phyloP scores from a whole-genome alignment of 2,888 invertebrate species.

The Allygus modestus region DNA sequence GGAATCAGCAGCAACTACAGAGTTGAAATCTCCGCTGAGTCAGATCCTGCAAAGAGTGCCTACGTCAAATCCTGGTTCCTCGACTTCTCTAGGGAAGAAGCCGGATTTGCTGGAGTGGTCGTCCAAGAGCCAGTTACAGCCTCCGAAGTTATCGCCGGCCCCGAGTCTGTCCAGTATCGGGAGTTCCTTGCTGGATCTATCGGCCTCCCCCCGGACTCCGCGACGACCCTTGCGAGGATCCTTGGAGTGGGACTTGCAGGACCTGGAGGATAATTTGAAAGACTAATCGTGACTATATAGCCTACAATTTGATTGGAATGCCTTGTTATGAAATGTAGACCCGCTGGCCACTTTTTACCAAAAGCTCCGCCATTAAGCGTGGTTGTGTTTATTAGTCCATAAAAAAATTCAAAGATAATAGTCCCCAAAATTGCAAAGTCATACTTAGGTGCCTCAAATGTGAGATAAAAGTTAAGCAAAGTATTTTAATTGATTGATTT shows the following conservation, averaged over 20 bases:
- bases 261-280: conserved; percentile 56
- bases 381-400: no score
- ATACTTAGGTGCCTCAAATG: no score
- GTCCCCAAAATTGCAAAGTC: no score
- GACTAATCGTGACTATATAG: background rate
- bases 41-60: conserved; percentile 18
- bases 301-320: background rate
- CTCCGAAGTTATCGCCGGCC: conserved; percentile 41
- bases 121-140: conserved; percentile 18
- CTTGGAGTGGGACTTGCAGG: conserved; percentile 52
- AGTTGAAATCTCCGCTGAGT: background rate
- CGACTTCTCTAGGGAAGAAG: conserved; percentile 8
- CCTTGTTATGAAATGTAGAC: no score
- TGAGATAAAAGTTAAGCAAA: no score
- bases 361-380: no score
- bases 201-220: background rate
- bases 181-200: conserved; percentile 53
- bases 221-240: background rate
- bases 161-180: conserved; percentile 51
- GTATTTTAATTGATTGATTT: no score
- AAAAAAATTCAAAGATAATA: no score
- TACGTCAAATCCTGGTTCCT: background rate
- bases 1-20: background rate
- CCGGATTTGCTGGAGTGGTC: background rate
- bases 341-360: no score